Percentiles rank a stretch among this genome's conserved stretches.
Evolutionary conservation across 37 sponge, comb jelly and placozoan species (phyloP).

Genomic region (Mnemiopsis leidyi): DNA sequence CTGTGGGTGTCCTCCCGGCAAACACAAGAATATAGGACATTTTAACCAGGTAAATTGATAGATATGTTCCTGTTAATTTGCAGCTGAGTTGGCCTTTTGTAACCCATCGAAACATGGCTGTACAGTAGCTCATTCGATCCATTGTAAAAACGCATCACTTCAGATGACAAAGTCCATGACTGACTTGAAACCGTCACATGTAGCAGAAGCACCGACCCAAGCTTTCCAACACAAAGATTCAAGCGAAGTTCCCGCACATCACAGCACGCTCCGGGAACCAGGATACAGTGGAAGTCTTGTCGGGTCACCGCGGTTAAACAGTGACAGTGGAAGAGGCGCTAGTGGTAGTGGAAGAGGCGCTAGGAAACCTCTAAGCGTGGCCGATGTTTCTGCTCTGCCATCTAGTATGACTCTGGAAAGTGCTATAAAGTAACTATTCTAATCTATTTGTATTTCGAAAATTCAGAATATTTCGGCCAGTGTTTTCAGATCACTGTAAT

Average conservation of each 20-base stretch:
- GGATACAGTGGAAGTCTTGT: no score
- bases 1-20: conserved; percentile 51
- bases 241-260: neutral
- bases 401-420: neutral
- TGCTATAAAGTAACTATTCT: conserved; percentile 3
- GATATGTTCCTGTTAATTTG: no score
- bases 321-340: neutral
- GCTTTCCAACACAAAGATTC: no score
- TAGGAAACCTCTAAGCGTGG: neutral
- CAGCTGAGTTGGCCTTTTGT: neutral
- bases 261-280: neutral
- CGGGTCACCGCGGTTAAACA: no score
- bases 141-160: no score
- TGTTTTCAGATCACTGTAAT: no score
- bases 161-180: neutral
- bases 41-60: conserved; percentile 17
- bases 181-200: neutral
- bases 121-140: no score
- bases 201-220: neutral
- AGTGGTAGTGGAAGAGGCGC: neutral
- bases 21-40: conserved; percentile 10
- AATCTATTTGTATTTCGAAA: no score
- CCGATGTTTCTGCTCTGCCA: neutral
- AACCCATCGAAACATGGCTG: no score
- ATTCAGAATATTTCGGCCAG: no score